phyloP scores from a whole-genome alignment of 1,140 invertebrate species.

The Macrobrachium rosenbergii region DNA sequence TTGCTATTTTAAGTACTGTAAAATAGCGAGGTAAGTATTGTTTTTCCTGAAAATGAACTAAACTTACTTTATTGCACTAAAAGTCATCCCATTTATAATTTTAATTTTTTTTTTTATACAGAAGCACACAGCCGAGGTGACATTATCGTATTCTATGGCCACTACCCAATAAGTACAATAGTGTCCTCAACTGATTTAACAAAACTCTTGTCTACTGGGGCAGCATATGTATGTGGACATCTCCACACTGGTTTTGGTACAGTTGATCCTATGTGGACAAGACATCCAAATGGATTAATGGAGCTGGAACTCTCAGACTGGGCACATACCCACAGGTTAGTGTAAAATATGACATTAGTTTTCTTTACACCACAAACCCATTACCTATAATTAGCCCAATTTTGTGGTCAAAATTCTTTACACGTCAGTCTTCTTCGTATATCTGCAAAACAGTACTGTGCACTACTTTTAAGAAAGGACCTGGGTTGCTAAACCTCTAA shows the following conservation, averaged over 20 bases:
- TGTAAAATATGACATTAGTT: background rate
- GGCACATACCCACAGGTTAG: conserved; percentile 44
- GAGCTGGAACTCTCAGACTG: conserved; percentile 57
- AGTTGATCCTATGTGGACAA: conserved; percentile 50
- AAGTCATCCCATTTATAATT: background rate
- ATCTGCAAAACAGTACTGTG: too few species aligned
- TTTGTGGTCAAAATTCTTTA: too few species aligned
- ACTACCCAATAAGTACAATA: conserved; percentile 52
- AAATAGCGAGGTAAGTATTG: too few species aligned
- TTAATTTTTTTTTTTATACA: background rate
- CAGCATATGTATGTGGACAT: conserved; percentile 50
- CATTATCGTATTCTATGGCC: conserved; percentile 48
- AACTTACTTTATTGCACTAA: too few species aligned
- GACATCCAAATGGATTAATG: conserved; percentile 36
- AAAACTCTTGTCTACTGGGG: conserved; percentile 26
- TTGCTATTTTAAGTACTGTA: too few species aligned
- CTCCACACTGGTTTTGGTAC: conserved; percentile 44
- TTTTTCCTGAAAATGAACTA: too few species aligned
- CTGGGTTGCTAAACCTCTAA: too few species aligned
- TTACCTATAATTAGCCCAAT: background rate
- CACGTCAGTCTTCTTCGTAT: too few species aligned
- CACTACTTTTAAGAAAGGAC: too few species aligned
- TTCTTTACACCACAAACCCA: background rate
- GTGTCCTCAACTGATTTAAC: conserved; percentile 33
- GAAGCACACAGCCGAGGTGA: conserved; percentile 39